Percentiles rank a stretch among this genome's conserved stretches.
Evolutionary conservation across 2,888 invertebrate species (phyloP).

Genomic region (Dryocosmus kuriphilus): DNA sequence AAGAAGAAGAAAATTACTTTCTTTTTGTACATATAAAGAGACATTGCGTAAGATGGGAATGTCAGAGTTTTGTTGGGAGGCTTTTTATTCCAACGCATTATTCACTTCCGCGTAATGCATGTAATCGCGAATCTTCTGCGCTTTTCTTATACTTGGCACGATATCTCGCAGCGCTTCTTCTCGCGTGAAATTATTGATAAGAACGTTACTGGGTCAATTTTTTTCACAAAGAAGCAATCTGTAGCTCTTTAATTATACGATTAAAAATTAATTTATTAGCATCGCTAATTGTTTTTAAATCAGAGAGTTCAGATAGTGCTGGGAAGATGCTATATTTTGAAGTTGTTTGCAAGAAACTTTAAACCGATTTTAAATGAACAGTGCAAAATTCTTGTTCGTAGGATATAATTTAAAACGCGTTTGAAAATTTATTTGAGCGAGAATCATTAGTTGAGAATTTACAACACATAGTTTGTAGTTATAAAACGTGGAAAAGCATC

Average conservation of each 20-base stretch:
- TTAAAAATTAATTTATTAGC: not conserved
- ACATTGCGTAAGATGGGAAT: conserved; percentile 38
- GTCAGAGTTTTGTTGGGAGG: conserved; percentile 10
- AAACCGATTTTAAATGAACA: not conserved
- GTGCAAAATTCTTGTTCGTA: not conserved
- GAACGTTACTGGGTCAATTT: conserved; percentile 34
- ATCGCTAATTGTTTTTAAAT: not conserved
- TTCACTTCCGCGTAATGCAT: conserved; percentile 5
- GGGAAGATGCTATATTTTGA: not conserved
- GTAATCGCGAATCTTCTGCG: not conserved
- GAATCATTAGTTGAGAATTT: not conserved
- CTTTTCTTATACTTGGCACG: not conserved
- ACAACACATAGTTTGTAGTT: not conserved
- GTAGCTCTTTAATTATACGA: not conserved
- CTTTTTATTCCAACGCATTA: conserved; percentile 29
- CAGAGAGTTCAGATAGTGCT: not conserved
- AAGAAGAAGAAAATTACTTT: conserved; percentile 40
- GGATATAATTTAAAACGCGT: not conserved
- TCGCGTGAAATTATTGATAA: conserved; percentile 39
- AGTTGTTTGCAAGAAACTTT: not conserved
- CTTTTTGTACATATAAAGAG: conserved; percentile 39
- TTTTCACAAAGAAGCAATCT: not conserved
- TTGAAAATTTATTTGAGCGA: not conserved
- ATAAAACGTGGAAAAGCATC: not conserved
- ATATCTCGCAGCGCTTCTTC: conserved; percentile 6